Evolutionary conservation across 2,888 invertebrate genomes (phyloP).

Genomic region (Podotricha telesiphe): DNA sequence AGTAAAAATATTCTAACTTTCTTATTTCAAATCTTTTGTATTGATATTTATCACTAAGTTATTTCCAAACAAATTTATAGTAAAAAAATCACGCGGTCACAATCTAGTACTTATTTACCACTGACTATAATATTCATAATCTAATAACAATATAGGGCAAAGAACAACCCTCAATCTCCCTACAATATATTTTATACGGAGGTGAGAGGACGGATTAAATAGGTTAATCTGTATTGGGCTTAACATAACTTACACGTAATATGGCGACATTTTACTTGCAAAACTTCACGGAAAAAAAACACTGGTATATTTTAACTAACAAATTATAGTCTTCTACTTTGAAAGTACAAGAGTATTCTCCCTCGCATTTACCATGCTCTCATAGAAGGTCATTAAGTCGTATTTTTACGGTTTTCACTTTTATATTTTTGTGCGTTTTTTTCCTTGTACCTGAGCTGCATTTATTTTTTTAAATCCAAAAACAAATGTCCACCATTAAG

Average conservation of each 20-base stretch:
- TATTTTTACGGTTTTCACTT: slow-evolving; percentile 39
- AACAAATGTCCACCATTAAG: slow-evolving; percentile 35
- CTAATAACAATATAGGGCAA: background rate
- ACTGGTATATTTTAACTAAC: slow-evolving; percentile 25
- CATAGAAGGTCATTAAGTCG: slow-evolving; percentile 35
- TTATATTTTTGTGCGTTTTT: slow-evolving; percentile 21
- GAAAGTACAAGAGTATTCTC: slow-evolving; percentile 28
- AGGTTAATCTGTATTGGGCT: background rate
- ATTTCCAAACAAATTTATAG: no score
- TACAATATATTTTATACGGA: slow-evolving; percentile 1
- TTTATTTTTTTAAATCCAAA: slow-evolving; percentile 29
- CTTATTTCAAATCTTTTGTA: no score
- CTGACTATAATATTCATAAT: background rate
- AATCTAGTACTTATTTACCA: background rate
- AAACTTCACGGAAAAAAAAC: slow-evolving; percentile 16
- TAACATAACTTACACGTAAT: slow-evolving; percentile 2
- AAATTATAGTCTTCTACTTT: slow-evolving; percentile 29
- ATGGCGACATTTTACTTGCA: slow-evolving; percentile 21
- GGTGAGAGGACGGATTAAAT: no score
- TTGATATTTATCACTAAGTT: no score
- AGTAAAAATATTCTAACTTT: no score
- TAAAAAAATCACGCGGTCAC: no score
- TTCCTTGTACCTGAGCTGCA: slow-evolving; percentile 29
- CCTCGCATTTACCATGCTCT: slow-evolving; percentile 25
- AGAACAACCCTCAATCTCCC: background rate